A percentile compares a stretch with the other conserved stretches of the same genome.
Evolutionary conservation across 2,797 vertebrate species (phyloP).

Genomic region (Mormyrops boulengeri): DNA sequence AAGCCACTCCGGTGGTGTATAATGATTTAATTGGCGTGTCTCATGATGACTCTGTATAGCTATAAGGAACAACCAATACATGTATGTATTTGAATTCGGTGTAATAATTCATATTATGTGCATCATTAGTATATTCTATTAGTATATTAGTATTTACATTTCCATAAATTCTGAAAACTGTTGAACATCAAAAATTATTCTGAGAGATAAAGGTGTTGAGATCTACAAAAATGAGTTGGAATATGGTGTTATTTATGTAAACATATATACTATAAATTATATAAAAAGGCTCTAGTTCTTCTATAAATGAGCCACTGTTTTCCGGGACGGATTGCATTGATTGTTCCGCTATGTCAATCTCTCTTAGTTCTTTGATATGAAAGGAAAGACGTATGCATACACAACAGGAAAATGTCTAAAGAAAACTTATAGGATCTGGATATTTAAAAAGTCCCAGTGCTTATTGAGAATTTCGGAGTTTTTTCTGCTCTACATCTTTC

Average conservation of each 20-base stretch:
- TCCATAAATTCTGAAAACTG: background rate
- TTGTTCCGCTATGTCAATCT: background rate
- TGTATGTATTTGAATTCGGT: background rate
- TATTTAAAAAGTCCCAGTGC: background rate
- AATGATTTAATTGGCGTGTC: background rate
- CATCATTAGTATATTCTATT: background rate
- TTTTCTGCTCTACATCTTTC: background rate
- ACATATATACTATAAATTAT: background rate
- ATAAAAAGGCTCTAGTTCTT: background rate
- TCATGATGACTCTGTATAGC: background rate
- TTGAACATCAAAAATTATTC: background rate
- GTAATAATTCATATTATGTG: background rate
- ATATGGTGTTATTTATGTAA: background rate
- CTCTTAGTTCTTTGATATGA: background rate
- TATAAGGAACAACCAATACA: background rate
- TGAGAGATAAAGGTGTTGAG: background rate
- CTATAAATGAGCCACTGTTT: background rate
- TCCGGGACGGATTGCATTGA: background rate
- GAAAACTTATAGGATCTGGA: background rate
- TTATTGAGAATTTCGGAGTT: background rate
- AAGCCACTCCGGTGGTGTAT: background rate
- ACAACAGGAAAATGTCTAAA: background rate
- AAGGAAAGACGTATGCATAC: background rate
- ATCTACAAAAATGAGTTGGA: background rate
- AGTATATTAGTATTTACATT: too few relatives aligned